These are phyloP conservation scores for Conomelus anceps DNA, from an alignment of 2,888 invertebrate species.

Conservation along the genomic window DNA sequence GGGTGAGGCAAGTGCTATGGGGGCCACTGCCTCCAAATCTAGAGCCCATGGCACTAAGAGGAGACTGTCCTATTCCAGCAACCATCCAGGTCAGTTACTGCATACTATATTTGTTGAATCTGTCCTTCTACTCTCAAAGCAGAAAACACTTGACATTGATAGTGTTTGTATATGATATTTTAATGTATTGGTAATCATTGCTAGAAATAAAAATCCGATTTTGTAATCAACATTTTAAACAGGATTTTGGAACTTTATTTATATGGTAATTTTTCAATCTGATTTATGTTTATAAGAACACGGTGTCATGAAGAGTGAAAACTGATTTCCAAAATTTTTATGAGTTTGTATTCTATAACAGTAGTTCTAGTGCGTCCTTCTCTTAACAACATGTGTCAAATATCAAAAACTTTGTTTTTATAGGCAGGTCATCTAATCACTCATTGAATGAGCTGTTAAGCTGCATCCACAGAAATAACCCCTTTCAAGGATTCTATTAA, in stretches of 20 bases:
- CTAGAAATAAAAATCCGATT: neutral
- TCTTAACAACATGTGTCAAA: neutral
- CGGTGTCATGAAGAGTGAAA: no score
- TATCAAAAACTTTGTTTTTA: neutral
- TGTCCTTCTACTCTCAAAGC: no score
- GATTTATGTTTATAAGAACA: no score
- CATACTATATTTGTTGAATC: neutral
- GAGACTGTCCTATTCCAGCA: neutral
- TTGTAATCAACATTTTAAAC: no score
- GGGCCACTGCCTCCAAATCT: conserved; percentile 2
- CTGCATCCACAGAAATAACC: neutral
- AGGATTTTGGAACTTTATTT: no score
- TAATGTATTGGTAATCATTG: neutral
- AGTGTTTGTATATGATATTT: no score
- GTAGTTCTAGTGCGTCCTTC: neutral
- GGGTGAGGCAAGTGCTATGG: neutral
- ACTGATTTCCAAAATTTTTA: no score
- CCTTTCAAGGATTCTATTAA: neutral
- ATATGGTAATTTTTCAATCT: no score
- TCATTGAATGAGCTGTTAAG: neutral
- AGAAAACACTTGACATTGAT: no score
- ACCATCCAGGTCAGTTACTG: neutral
- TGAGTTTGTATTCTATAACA: neutral
- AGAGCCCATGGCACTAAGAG: neutral
- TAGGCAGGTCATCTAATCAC: neutral